These are phyloP conservation scores for Emydocephalus ijimae DNA, from an alignment of 2,113 vertebrate genomes.

Conservation along the genomic window DNA sequence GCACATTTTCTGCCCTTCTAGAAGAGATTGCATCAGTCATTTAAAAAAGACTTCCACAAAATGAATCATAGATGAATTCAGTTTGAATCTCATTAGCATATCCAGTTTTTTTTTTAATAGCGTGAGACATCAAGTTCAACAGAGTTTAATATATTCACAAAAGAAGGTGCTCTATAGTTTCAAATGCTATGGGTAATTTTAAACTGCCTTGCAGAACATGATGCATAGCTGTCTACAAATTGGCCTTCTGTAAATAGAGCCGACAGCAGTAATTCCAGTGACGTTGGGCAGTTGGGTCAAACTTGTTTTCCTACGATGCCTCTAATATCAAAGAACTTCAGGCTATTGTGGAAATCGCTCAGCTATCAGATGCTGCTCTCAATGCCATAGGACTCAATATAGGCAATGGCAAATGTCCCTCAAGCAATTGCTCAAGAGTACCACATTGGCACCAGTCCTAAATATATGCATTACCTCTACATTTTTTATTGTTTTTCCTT, in stretches of 20 bases:
- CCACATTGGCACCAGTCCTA: background rate
- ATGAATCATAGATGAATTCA: background rate
- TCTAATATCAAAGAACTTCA: background rate
- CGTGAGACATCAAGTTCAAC: background rate
- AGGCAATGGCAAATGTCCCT: background rate
- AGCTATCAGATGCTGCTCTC: background rate
- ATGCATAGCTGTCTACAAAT: background rate
- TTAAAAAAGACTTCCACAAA: background rate
- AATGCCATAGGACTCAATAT: background rate
- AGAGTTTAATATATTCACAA: background rate
- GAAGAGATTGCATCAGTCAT: background rate
- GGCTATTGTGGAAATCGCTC: background rate
- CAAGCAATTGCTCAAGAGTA: background rate
- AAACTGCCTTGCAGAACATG: background rate
- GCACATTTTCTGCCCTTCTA: background rate
- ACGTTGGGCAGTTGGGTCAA: background rate
- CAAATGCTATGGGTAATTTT: background rate
- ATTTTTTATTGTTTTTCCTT: background rate
- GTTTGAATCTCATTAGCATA: background rate
- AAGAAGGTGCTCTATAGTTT: background rate
- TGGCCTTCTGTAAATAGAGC: background rate
- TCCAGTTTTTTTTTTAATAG: background rate
- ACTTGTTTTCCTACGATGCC: background rate
- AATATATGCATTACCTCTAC: background rate
- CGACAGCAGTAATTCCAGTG: background rate